Evolutionary conservation across 2,888 invertebrate genomes (phyloP).

Genomic region (Frankliniella intonsa): DNA sequence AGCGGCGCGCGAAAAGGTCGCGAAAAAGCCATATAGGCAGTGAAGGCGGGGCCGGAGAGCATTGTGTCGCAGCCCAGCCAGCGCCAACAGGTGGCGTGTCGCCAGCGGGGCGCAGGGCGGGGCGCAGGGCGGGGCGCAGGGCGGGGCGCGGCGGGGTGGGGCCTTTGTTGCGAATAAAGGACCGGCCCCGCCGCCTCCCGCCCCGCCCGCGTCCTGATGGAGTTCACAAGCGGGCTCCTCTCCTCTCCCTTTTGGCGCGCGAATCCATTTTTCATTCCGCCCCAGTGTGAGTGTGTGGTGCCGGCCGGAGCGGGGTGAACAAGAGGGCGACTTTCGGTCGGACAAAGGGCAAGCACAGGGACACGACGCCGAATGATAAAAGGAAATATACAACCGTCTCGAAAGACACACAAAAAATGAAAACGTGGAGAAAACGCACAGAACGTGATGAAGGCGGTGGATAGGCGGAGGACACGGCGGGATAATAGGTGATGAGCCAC

Average conservation of each 20-base stretch:
- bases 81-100: slow-evolving; percentile 15
- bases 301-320: background rate
- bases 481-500: too few species aligned
- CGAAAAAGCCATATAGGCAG: too few species aligned
- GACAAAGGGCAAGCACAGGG: background rate
- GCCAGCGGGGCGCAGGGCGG: background rate
- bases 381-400: background rate
- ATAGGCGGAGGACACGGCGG: too few species aligned
- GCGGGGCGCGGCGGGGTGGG: background rate
- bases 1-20: too few species aligned
- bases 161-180: background rate
- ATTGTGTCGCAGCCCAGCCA: background rate
- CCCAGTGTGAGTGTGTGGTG: background rate
- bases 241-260: background rate
- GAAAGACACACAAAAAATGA: too few species aligned
- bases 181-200: background rate
- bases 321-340: background rate
- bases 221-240: background rate
- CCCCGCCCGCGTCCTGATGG: background rate
- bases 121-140: background rate
- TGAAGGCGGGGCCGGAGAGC: too few species aligned
- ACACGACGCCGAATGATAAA: background rate
- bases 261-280: slow-evolving; percentile 2
- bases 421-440: too few species aligned
- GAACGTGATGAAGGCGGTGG: too few species aligned